These are phyloP conservation scores for Semicossyphus pulcher DNA, from an alignment of 2,113 vertebrate genomes.

Conservation along the genomic window DNA sequence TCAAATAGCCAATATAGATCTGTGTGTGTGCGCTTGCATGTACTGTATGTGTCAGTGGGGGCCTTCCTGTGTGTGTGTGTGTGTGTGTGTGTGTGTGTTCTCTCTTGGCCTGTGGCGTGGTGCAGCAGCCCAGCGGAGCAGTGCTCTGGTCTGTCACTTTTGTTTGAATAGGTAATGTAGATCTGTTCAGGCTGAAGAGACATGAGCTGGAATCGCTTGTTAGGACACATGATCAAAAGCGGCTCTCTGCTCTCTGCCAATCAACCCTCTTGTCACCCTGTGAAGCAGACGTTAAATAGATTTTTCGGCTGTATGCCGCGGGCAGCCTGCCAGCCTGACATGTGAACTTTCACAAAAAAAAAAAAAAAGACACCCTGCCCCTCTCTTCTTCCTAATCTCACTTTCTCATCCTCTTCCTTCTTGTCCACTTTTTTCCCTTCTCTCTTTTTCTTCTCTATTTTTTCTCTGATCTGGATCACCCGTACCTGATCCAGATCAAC, in stretches of 20 bases:
- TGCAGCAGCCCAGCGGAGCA: constrained; percentile 87
- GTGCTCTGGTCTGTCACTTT: constrained; percentile 94
- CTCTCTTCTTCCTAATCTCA: constrained; percentile 77
- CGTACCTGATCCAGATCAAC: constrained; percentile 29
- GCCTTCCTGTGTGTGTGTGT: constrained; percentile 30
- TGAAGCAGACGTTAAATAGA: constrained; percentile 96
- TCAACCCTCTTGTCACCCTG: constrained; percentile 94
- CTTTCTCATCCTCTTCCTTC: constrained; percentile 46
- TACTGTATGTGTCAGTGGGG: constrained; percentile 8
- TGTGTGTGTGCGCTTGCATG: background rate
- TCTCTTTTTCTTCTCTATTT: background rate
- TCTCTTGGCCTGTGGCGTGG: constrained; percentile 65
- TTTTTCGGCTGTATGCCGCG: constrained; percentile 87
- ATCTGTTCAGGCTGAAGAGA: constrained; percentile 93
- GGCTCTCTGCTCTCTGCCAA: constrained; percentile 94
- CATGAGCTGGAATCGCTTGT: constrained; percentile 97
- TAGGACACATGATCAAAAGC: constrained; percentile 99
- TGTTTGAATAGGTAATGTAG: constrained; percentile 98
- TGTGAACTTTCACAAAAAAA: constrained; percentile 91
- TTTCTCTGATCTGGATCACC: constrained; percentile 6
- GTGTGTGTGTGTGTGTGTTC: constrained; percentile 48
- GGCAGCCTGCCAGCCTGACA: constrained; percentile 93
- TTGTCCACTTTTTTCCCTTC: constrained; percentile 24
- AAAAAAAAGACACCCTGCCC: constrained; percentile 74
- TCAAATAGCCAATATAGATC: constrained; percentile 32